Conservation (phyloP, 2,888 invertebrate genomes). For the Lasioglossum zephyrum region DNA sequence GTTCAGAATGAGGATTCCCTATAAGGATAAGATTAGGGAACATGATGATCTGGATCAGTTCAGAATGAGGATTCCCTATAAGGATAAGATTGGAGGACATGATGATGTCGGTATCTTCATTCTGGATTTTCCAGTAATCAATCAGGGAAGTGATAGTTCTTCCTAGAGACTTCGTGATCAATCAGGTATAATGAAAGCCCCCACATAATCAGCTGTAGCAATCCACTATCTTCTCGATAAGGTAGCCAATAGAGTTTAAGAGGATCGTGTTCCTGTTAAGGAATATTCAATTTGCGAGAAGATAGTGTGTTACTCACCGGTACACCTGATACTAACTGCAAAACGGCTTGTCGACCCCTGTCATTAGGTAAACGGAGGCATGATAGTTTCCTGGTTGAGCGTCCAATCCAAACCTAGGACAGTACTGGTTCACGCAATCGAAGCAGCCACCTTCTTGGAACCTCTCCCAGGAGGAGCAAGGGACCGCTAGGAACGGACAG, state of each 20-base stretch:
- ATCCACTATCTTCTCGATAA: constrained; percentile 6
- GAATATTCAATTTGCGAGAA: constrained; percentile 15
- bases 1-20: too few relatives aligned
- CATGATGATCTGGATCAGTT: too few relatives aligned
- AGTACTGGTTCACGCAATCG: constrained; percentile 88
- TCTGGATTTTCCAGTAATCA: neutral
- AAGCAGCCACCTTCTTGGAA: constrained; percentile 90
- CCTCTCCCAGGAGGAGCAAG: constrained; percentile 92
- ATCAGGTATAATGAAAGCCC: neutral
- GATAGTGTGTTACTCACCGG: constrained; percentile 3
- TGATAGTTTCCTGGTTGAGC: constrained; percentile 82
- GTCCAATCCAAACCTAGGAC: constrained; percentile 90
- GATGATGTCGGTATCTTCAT: neutral
- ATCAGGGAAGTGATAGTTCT: neutral
- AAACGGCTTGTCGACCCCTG: constrained; percentile 89
- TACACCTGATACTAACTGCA: constrained; percentile 88
- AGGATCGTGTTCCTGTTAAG: neutral
- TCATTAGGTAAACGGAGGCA: constrained; percentile 89
- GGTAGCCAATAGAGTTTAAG: neutral
- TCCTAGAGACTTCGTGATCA: neutral
- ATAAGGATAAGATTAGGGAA: too few relatives aligned
- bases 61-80: neutral
- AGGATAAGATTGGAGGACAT: neutral
- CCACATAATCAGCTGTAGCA: neutral
- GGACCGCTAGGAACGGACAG: constrained; percentile 92